Evolutionary conservation across 2,797 vertebrate species (phyloP), one percentile per base, ranked within the genome.

Genomic region (Echiichthys vipera): DNA sequence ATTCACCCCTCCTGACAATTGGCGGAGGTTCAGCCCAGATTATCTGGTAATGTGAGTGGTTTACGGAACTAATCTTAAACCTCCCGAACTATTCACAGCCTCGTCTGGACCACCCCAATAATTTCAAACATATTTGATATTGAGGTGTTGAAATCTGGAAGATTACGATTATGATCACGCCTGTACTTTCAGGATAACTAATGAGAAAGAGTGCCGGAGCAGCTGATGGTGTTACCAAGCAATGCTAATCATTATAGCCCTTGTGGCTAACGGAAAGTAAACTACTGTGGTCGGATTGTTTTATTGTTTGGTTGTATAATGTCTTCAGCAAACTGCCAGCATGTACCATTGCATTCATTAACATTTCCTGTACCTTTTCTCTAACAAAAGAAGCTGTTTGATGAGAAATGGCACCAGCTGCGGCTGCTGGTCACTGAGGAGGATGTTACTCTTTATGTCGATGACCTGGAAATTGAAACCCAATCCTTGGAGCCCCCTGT

Each of bases 331-430:
- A 4, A 49, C 15, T 55, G 42, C 18, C 40, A 63, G 5, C 24
- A 43, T 39, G 9, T 51, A 43, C 27, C 3, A 3, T 12, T 43
- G 9, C 40, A 63, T 51, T 71, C 54, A 80, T 49, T 10, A 50
- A 17, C 17, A 25, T 63, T 81, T 74, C 39, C 36, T 50, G 15
- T 70, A 80, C 15, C 47, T 81, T 89, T 47, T 4, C 62, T 53
- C 27, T 88, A 74, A 63, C 59, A 70, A 62, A 85, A 96, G 92
- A 94, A 78, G 29, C 89, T 99, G 50, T 99, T 98, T 95, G 97
- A 99, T 93, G 97, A 97, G 93, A 93, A 84, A 62, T 99, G 98
- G 98, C 97, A 99, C 92, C 97, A 99, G 67, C 90, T 99, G 64
- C 95, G 97, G 24, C 95, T 99, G 76, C 90, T 99, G 86, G 96